These are phyloP conservation scores for Dicentrarchus labrax DNA, from an alignment of 2,113 vertebrate genomes.

Conservation along the genomic window DNA sequence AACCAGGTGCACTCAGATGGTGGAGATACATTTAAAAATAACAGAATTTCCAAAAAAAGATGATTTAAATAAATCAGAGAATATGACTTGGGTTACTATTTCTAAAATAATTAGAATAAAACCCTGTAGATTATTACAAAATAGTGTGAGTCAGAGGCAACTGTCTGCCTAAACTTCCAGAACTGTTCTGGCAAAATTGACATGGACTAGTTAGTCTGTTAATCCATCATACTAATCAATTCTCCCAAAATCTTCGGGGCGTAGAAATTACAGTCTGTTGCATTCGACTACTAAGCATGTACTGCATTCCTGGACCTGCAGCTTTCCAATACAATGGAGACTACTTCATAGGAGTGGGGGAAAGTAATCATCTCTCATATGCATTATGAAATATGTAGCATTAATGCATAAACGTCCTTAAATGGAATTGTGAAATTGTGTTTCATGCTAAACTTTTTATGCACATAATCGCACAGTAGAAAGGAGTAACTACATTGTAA, in stretches of 20 bases:
- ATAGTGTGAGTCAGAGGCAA: neutral
- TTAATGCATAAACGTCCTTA: neutral
- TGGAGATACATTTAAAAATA: slow-evolving; percentile 4
- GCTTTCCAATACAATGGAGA: neutral
- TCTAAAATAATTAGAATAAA: neutral
- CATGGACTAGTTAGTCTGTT: neutral
- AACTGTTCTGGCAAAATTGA: neutral
- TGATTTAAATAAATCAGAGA: neutral
- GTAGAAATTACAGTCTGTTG: neutral
- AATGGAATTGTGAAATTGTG: accelerated
- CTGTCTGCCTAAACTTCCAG: neutral
- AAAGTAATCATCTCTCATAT: neutral
- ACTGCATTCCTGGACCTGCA: neutral
- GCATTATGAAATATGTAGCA: neutral
- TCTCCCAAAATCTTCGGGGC: neutral
- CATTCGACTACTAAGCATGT: neutral
- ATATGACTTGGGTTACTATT: neutral
- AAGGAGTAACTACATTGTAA: too few relatives aligned
- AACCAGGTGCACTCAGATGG: neutral
- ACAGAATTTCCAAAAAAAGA: neutral
- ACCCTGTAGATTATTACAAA: neutral
- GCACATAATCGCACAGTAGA: neutral
- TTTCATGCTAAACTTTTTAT: neutral
- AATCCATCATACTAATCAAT: neutral
- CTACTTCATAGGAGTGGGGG: neutral